Base-by-base conservation (phyloP, 2,797 vertebrate species). In the Hybognathus amarus region DNA sequence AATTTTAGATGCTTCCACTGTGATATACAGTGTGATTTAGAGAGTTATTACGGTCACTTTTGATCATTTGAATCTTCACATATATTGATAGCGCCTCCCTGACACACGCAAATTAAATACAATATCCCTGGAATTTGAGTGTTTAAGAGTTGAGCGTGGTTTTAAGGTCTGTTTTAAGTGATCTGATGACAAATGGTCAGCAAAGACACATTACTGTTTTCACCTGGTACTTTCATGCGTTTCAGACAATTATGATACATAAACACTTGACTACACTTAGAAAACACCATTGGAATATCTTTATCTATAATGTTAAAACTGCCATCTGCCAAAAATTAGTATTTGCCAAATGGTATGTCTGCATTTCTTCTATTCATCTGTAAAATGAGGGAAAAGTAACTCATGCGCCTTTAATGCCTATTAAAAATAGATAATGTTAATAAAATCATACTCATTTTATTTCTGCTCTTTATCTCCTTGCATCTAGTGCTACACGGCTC, bases 401-500 rank as follows among this genome's bases (percentile, higher is more conserved):
- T 13, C 13, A 1, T 13, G 18, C 47, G 1, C 47, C 30, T 12
- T 38, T 47, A 27, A 47, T 18, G n/a, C 42, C 15, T 70, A 22
- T 71, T 71, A 9, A 18, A 30, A 45, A 45, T 15, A 42, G 6
- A 56, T 38, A 9, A 15, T 15, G 2, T 13, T 6, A 18, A 11
- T 17, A 38, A 18, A 13, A 22, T 74, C 1, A 0, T 30, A 76
- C 9, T 79, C 1, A 20, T 18, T 40, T 52, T 56, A 30, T 63
- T 81, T 42, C 54, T 30, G 59, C 38, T 79, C 9, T 82, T 10
- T 74, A 59, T 5, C 11, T 67, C 33, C 22, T 9, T 78, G 74
- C 76, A 52, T 77, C 18, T 86, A 97, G 97, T 24, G 97, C 97
- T 40, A 97, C 97, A 1, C 90, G 97, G 52, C 89, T 98, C 71